These are phyloP conservation scores for Heliothis virescens DNA, from an alignment of 1,140 invertebrate genomes.

Conservation along the genomic window DNA sequence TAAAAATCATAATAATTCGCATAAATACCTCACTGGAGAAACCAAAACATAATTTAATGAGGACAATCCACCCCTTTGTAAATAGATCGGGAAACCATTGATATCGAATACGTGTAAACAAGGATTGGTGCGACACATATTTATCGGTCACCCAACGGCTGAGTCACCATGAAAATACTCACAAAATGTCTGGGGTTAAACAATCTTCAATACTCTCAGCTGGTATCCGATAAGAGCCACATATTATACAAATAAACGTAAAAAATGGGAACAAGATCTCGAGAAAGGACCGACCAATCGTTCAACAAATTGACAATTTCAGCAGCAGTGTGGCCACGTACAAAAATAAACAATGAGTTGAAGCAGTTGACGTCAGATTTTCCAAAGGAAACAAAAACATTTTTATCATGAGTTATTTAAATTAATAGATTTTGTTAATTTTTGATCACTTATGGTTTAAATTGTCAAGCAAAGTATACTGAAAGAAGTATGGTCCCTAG, in stretches of 20 bases:
- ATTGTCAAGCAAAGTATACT: too few species aligned
- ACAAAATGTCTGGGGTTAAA: slow-evolving; percentile 63
- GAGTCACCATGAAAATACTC: slow-evolving; percentile 60
- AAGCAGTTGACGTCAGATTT: slow-evolving; percentile 19
- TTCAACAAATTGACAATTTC: slow-evolving; percentile 54
- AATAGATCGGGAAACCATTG: slow-evolving; percentile 70
- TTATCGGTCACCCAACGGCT: slow-evolving; percentile 40
- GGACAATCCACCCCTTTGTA: slow-evolving; percentile 81
- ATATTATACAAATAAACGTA: slow-evolving; percentile 76
- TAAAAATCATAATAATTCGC: not conserved
- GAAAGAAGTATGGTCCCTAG: too few species aligned
- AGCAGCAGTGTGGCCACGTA: slow-evolving; percentile 19
- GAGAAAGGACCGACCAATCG: slow-evolving; percentile 67
- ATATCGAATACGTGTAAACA: slow-evolving; percentile 83
- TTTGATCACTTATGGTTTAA: too few species aligned
- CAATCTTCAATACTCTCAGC: slow-evolving; percentile 62
- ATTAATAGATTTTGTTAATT: too few species aligned
- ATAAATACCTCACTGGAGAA: not conserved
- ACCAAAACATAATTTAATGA: slow-evolving; percentile 31
- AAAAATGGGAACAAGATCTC: slow-evolving; percentile 67
- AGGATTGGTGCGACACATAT: slow-evolving; percentile 59
- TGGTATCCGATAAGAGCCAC: slow-evolving; percentile 66
- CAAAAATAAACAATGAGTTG: not conserved
- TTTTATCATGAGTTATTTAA: not conserved
- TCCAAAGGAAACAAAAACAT: slow-evolving; percentile 3